Conservation (phyloP, 2,797 vertebrate genomes). For the Nannoperca australis region DNA sequence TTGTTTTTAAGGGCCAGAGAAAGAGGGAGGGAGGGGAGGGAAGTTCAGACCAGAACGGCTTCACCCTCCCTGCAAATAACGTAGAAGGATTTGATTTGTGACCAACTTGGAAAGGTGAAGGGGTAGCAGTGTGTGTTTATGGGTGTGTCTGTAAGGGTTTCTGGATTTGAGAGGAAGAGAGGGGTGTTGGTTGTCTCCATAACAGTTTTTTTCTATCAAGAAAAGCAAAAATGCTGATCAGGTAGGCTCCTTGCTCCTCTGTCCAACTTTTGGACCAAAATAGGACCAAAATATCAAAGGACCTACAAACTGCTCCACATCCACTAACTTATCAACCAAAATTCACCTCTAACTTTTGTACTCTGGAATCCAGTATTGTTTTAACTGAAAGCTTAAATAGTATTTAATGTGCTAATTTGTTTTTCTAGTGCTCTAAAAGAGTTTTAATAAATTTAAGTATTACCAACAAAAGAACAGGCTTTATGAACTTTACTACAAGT, state of each 20-base stretch:
- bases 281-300: constrained; percentile 63
- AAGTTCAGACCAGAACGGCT: constrained; percentile 47
- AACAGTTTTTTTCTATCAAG: constrained; percentile 49
- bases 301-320: constrained; percentile 60
- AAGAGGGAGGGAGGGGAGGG: constrained; percentile 32
- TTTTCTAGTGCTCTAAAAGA: constrained; percentile 69
- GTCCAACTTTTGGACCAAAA: constrained; percentile 64
- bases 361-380: constrained; percentile 66
- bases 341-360: constrained; percentile 76
- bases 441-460: constrained; percentile 59
- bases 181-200: constrained; percentile 61
- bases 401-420: constrained; percentile 70
- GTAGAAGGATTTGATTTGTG: constrained; percentile 68
- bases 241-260: constrained; percentile 58
- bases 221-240: constrained; percentile 61
- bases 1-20: constrained; percentile 45
- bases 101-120: constrained; percentile 59
- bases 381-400: constrained; percentile 74
- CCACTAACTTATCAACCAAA: constrained; percentile 60
- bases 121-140: constrained; percentile 67
- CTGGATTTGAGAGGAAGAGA: constrained; percentile 55
- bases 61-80: constrained; percentile 51
- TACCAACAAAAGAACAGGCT: constrained; percentile 39
- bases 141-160: constrained; percentile 62
- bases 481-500: constrained; percentile 9